A percentile compares a stretch with the other conserved stretches of the same genome.
Conservation (phyloP, 2,113 vertebrate genomes). For the Nothoprocta pentlandii region DNA sequence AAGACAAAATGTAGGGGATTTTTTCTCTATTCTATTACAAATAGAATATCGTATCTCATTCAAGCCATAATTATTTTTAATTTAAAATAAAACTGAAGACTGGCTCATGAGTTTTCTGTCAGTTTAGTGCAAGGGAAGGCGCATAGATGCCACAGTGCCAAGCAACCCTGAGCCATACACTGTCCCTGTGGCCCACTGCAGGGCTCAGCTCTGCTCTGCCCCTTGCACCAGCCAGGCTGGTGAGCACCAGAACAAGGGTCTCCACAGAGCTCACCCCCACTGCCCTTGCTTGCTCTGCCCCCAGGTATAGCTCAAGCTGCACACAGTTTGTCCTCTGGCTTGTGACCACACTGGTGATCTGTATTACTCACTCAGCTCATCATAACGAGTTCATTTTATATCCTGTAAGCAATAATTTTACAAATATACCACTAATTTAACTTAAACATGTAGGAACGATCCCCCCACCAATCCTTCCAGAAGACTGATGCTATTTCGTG, state of each 20-base stretch:
- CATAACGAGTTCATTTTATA: not conserved
- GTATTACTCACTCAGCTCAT: not conserved
- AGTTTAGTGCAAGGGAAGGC: not conserved
- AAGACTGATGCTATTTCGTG: not conserved
- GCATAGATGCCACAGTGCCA: not conserved
- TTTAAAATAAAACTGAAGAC: not conserved
- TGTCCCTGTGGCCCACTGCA: not conserved
- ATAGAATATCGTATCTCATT: not conserved
- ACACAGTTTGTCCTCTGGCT: not conserved
- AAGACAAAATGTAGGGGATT: not conserved
- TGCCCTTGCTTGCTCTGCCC: not conserved
- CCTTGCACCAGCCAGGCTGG: not conserved
- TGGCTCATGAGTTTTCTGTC: not conserved
- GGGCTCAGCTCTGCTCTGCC: not conserved
- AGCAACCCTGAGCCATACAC: not conserved
- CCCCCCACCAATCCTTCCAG: not conserved
- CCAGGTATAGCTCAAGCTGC: not conserved
- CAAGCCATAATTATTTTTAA: not conserved
- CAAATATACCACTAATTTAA: not conserved
- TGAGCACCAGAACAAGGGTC: rapidly evolving
- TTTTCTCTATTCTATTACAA: not conserved
- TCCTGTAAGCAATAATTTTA: not conserved
- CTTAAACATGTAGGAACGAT: not conserved
- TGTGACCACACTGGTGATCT: not conserved
- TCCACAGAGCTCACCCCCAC: not conserved